Evolutionary conservation across 2,888 invertebrate genomes (phyloP).

Genomic region (Cosmia pyralina): DNA sequence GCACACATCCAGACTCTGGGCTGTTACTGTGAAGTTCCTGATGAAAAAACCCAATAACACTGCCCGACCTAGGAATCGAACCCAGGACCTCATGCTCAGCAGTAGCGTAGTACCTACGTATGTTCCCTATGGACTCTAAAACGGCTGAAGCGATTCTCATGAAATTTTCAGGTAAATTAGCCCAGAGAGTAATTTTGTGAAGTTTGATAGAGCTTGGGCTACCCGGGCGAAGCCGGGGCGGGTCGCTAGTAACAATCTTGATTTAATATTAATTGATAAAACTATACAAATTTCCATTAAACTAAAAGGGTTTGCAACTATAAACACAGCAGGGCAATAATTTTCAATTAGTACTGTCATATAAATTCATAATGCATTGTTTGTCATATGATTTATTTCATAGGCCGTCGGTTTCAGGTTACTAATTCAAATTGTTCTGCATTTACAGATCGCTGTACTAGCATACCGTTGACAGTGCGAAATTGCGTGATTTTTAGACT

Average conservation of each 20-base stretch:
- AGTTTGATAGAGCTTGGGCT: no score
- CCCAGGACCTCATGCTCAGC: neutral
- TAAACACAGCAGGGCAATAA: slow-evolving; percentile 34
- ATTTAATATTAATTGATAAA: neutral
- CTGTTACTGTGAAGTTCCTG: no score
- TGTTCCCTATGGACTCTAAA: no score
- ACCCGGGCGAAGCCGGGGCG: no score
- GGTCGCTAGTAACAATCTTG: neutral
- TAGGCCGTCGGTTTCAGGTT: neutral
- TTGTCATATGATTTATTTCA: slow-evolving; percentile 35
- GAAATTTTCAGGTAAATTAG: no score
- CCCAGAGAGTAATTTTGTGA: no score
- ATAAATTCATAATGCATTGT: slow-evolving; percentile 28
- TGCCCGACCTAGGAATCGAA: neutral
- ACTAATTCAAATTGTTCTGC: slow-evolving; percentile 16
- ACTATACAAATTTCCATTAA: slow-evolving; percentile 1
- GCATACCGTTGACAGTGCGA: neutral
- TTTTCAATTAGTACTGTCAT: slow-evolving; percentile 27
- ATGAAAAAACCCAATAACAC: neutral
- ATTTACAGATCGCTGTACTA: slow-evolving; percentile 6
- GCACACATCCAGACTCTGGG: no score
- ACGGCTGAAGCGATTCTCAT: no score
- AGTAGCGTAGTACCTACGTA: neutral
- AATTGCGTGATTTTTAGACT: neutral
- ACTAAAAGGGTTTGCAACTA: slow-evolving; percentile 12